A percentile compares a stretch with the other conserved stretches of the same genome.
Evolutionary conservation across 2,113 vertebrate species (phyloP).

Genomic region (Myodes glareolus): DNA sequence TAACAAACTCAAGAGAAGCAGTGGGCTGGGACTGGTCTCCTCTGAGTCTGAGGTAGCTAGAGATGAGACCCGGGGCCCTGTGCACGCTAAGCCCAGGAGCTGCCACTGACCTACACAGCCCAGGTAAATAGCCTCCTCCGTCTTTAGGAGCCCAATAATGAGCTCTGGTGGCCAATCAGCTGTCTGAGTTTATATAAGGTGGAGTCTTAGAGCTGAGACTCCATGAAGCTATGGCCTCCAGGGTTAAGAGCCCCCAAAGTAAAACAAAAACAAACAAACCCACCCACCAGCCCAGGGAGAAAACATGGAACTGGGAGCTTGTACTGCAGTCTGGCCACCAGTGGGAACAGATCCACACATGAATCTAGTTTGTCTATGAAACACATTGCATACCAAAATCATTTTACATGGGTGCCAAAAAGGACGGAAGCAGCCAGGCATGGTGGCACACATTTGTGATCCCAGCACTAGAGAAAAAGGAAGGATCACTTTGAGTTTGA

Average conservation of each 20-base stretch:
- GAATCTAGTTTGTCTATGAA: neutral
- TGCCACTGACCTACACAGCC: neutral
- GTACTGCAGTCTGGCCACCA: neutral
- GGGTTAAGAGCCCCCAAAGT: neutral
- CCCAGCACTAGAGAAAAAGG: neutral
- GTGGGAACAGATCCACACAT: neutral
- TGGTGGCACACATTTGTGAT: neutral
- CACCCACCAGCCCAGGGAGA: neutral
- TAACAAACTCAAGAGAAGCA: neutral
- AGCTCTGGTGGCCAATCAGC: neutral
- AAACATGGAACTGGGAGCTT: neutral
- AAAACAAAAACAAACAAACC: neutral
- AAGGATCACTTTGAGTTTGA: neutral
- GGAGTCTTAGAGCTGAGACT: neutral
- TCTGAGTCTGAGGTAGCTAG: neutral
- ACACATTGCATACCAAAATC: constrained; percentile 2
- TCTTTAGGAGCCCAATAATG: neutral
- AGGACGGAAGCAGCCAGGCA: neutral
- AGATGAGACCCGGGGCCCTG: neutral
- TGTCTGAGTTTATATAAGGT: neutral
- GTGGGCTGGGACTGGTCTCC: neutral
- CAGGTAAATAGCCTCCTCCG: neutral
- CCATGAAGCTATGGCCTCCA: neutral
- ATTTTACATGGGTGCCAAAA: neutral
- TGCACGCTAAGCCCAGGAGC: neutral